These are phyloP conservation scores for Syrmaticus mikado DNA, from an alignment of 2,113 vertebrate species.

Conservation along the genomic window DNA sequence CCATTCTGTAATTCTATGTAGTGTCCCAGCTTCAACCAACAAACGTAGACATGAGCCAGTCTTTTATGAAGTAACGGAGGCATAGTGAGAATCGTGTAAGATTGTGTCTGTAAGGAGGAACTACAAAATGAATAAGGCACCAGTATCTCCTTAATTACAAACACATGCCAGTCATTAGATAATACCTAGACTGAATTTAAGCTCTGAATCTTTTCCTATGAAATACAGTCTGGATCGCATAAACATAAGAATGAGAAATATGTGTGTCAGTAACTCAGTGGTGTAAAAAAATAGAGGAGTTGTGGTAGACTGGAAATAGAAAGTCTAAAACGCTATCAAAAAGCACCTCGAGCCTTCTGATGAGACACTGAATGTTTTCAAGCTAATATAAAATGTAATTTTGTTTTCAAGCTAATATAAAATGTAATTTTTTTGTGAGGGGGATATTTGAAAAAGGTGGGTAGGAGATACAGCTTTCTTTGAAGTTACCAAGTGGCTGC, in stretches of 20 bases:
- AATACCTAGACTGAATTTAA: neutral
- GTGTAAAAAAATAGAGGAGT: neutral
- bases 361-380: neutral
- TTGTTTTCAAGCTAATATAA: neutral
- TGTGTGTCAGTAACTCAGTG: neutral
- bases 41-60: neutral
- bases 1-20: neutral
- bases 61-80: neutral
- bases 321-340: neutral
- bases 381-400: neutral
- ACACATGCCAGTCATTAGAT: neutral
- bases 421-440: neutral
- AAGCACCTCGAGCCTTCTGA: neutral
- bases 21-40: neutral
- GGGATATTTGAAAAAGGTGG: neutral
- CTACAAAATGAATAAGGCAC: neutral
- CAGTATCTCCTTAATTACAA: slow-evolving; percentile 8
- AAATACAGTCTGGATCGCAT: neutral
- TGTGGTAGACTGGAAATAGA: neutral
- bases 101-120: neutral
- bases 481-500: neutral
- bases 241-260: neutral
- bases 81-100: neutral
- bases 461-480: fast-evolving
- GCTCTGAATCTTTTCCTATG: neutral